Evolutionary conservation across 92 coral and sea anemone genomes (phyloP), one percentile per base, ranked within the genome.

Genomic region (Phenganax subtilis): DNA sequence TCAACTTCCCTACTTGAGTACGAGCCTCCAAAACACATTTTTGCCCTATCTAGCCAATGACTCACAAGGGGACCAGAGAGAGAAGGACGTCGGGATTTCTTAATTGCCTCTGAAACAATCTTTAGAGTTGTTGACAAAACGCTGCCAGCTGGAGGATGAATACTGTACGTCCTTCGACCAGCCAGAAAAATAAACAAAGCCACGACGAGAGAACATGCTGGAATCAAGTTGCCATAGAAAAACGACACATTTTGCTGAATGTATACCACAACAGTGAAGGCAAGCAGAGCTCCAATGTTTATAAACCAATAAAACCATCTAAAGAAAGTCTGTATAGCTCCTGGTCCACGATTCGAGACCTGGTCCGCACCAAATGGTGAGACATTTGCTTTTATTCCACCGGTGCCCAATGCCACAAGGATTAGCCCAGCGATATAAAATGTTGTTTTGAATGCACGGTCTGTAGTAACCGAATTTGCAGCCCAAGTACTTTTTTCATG

Each of bases 321-420:
- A 66, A 92, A 96, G 87, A 96, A 96, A 53, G 79, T 77, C 84
- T 90, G 82, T 7, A 77, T 88, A 6, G 96, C 96, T 8, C 85
- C 86, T 7, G 97, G 97, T 15, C 99, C 99, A 17, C 83, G 84
- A 3, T 80, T 85, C 51, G 85, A 86, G 3, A 96, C 93, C 75
- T 96, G 99, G 37, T 96, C 96, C 3, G 99, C 99, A 11, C 99
- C 99, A 86, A 96, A 96, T 0, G 99, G 97, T 3, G 99, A 90
- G 0, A 96, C 99, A 72, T 96, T 96, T 0, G 97, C 88, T 57
- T 96, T 96, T 47, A 96, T 96, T 30, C 97, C 99, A 75, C 98
- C 98, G 0, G 98, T 92, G 29, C 97, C 97, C 4, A 90, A n/a
- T 8, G 97, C 93, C 57, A 94, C 89, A 15, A 90, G 31, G 44